These are phyloP conservation scores for Zenarchopterus dispar DNA, from an alignment of 2,797 vertebrate species.

Conservation along the genomic window DNA sequence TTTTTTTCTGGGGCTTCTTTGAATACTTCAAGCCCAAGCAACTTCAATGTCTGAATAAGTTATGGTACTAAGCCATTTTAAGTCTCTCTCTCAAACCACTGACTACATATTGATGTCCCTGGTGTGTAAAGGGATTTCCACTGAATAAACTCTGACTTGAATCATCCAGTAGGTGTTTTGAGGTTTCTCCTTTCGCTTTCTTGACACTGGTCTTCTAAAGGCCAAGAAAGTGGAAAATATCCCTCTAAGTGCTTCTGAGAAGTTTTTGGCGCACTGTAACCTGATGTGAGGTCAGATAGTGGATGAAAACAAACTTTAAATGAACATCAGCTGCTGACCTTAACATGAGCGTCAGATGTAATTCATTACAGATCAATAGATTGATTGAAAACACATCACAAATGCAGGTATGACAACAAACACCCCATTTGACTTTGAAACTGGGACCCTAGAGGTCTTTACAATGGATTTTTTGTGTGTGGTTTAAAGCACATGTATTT, in stretches of 20 bases:
- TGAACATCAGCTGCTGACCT: slow-evolving; percentile 45
- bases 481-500: not conserved
- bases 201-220: slow-evolving; percentile 12
- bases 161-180: slow-evolving; percentile 46
- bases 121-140: slow-evolving; percentile 61
- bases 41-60: slow-evolving; percentile 77
- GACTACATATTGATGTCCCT: slow-evolving; percentile 73
- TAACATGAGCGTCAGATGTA: slow-evolving; percentile 27
- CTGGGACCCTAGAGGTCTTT: slow-evolving; percentile 14
- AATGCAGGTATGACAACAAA: slow-evolving; percentile 36
- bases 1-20: slow-evolving; percentile 60
- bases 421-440: slow-evolving; percentile 5
- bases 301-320: slow-evolving; percentile 34
- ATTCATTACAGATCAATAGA: slow-evolving; percentile 40
- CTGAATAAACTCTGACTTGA: slow-evolving; percentile 63
- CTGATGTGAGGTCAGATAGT: slow-evolving; percentile 31
- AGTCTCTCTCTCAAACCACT: slow-evolving; percentile 51
- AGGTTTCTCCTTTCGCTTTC: slow-evolving; percentile 21
- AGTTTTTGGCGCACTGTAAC: slow-evolving; percentile 41
- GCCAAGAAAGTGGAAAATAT: slow-evolving; percentile 17
- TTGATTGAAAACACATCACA: slow-evolving; percentile 28
- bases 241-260: slow-evolving; percentile 22
- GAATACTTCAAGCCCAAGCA: slow-evolving; percentile 62
- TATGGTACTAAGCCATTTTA: slow-evolving; percentile 69
- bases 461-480: not conserved